Conservation (phyloP, 2,797 vertebrate species). For the Lepilemur septentrionalis region DNA sequence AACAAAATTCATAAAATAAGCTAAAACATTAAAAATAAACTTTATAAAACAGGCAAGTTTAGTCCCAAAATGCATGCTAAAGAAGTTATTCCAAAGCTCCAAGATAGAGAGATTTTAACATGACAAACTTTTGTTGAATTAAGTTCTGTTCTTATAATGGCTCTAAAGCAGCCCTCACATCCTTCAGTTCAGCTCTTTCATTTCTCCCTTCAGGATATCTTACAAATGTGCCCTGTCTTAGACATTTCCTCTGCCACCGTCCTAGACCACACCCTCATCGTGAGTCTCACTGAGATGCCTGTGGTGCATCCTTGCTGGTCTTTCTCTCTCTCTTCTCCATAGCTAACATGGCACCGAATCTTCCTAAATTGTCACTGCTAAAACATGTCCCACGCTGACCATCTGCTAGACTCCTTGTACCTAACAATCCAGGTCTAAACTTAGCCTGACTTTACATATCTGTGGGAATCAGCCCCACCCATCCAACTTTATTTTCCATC, state of each 20-base stretch:
- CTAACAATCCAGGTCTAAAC: background rate
- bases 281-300: background rate
- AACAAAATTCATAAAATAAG: conserved; percentile 21
- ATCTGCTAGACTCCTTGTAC: background rate
- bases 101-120: background rate
- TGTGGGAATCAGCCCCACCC: background rate
- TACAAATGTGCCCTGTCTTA: background rate
- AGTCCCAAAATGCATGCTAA: background rate
- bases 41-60: background rate
- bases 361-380: background rate
- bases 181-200: background rate
- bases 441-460: background rate
- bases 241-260: background rate
- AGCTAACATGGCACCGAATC: background rate
- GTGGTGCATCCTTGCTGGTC: background rate
- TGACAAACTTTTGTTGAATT: background rate
- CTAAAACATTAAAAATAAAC: background rate
- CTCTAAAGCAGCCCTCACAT: background rate
- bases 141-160: background rate
- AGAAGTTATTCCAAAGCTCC: background rate
- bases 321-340: background rate
- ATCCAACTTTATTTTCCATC: background rate
- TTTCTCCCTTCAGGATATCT: background rate
- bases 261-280: no score
- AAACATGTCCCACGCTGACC: background rate